Evolutionary conservation across 1,140 invertebrate genomes (phyloP), one percentile per base, ranked within the genome.

Genomic region (Bombus sylvicola): DNA sequence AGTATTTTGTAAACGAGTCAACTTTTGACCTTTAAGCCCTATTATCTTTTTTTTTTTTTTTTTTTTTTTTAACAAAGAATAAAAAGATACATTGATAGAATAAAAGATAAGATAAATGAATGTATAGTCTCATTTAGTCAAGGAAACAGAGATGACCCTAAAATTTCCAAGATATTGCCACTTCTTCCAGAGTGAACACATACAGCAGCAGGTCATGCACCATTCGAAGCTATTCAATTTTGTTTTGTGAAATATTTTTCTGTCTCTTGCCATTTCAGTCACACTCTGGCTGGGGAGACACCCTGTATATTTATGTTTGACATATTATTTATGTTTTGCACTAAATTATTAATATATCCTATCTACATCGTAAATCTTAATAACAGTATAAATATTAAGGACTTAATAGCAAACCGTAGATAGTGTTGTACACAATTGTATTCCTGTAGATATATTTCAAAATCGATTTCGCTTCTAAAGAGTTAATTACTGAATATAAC

Each of bases 361-460:
- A 22, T 75, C 37, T 62, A 47, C 18, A 37, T 47, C 10, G 62
- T 81, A 72, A 71, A 57, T 9, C 37, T 84, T 79, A 73, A 77
- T 59, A 66, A 85, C 71, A 81, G 78, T 86, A 62, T 31, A 82
- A 86, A 69, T 86, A 64, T 78, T 34, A 78, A 88, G n/a, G 62
- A 72, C 41, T 81, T 64, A 74, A 73, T 81, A n/a, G 77, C 64
- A 73, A 72, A 78, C 71, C 15, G 41, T 87, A 43, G 28, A 71
- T 41, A 71, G 37, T 34, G 31, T 68, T 68, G 31, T 68, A 25
- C 15, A 37, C 2, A 68, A 34, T 66, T 39, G 34, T 68, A 68
- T 37, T 37, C 18, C 34, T 68, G 66, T 71, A 69, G 68, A 53
- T 84, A 72, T 37, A 77, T 57, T 74, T 39, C 69, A 31, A 28